phyloP scores from a whole-genome alignment of 2,888 invertebrate genomes.

The Cantharis rustica region DNA sequence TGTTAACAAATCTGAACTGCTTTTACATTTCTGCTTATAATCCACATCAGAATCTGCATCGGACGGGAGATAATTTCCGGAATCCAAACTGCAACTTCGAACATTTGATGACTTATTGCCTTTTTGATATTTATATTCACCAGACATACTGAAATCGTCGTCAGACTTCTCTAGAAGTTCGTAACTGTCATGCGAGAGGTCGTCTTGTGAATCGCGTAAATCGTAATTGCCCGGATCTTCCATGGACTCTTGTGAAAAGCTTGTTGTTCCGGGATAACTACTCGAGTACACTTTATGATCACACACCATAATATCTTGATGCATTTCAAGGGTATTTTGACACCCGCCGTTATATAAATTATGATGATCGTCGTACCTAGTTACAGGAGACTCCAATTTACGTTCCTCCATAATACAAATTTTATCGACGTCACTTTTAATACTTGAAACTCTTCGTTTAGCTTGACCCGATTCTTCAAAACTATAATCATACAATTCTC shows the following conservation, averaged over 20 bases:
- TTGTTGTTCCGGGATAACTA: slow-evolving; percentile 82
- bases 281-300: slow-evolving; percentile 81
- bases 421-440: slow-evolving; percentile 51
- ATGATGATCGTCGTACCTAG: slow-evolving; percentile 73
- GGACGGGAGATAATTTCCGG: slow-evolving; percentile 76
- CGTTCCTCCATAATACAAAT: slow-evolving; percentile 51
- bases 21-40: slow-evolving; percentile 65
- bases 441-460: slow-evolving; percentile 62
- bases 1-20: slow-evolving; percentile 69
- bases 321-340: slow-evolving; percentile 66
- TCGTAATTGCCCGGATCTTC: slow-evolving; percentile 69
- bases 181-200: slow-evolving; percentile 87
- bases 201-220: slow-evolving; percentile 77
- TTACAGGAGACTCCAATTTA: slow-evolving; percentile 70
- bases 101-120: slow-evolving; percentile 48
- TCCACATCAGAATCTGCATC: slow-evolving; percentile 71
- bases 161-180: slow-evolving; percentile 80
- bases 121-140: slow-evolving; percentile 48
- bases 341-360: slow-evolving; percentile 68
- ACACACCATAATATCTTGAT: slow-evolving; percentile 67
- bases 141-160: slow-evolving; percentile 61
- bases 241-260: slow-evolving; percentile 67
- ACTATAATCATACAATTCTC: slow-evolving; percentile 79
- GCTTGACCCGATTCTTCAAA: slow-evolving; percentile 73
- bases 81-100: slow-evolving; percentile 76